A percentile compares a stretch with the other conserved stretches of the same genome.
phyloP scores from a whole-genome alignment of 2,888 invertebrate genomes.

The Phrixothrix hirtus region DNA sequence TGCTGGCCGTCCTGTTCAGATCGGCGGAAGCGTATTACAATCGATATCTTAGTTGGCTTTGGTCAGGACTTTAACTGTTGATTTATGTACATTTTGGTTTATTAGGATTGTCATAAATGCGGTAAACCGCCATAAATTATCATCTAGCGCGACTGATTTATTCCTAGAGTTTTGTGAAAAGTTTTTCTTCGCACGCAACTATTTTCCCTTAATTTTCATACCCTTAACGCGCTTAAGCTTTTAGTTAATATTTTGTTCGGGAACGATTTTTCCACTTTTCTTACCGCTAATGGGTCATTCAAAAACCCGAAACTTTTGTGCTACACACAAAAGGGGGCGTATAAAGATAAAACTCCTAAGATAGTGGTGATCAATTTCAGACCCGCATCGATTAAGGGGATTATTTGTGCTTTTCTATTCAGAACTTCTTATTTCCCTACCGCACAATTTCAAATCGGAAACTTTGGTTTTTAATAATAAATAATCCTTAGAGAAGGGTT shows the following conservation, averaged over 20 bases:
- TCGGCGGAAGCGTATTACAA: slow-evolving; percentile 3
- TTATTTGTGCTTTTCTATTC: slow-evolving; percentile 17
- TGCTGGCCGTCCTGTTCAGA: slow-evolving; percentile 2
- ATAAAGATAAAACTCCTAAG: slow-evolving; percentile 21
- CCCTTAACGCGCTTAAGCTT: slow-evolving; percentile 14
- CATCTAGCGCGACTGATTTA: slow-evolving; percentile 5
- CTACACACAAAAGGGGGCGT: slow-evolving; percentile 14
- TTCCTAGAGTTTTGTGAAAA: not conserved
- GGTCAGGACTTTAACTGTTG: slow-evolving; percentile 25
- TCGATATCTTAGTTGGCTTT: slow-evolving; percentile 28
- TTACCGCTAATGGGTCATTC: slow-evolving; percentile 5
- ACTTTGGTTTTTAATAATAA: slow-evolving; percentile 6
- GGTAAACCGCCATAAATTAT: slow-evolving; percentile 20
- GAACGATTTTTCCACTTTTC: slow-evolving; percentile 17
- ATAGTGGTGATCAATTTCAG: slow-evolving; percentile 14
- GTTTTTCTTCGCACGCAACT: not conserved
- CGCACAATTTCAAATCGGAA: slow-evolving; percentile 4
- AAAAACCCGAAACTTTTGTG: slow-evolving; percentile 16
- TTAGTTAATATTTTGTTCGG: slow-evolving; percentile 17
- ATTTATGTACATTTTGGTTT: slow-evolving; percentile 21
- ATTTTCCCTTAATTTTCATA: slow-evolving; percentile 1
- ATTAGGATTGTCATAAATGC: slow-evolving; percentile 22
- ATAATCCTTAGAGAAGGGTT: slow-evolving; percentile 7
- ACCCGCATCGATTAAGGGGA: slow-evolving; percentile 21
- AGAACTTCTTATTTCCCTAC: slow-evolving; percentile 1